Percentiles rank a stretch among this genome's conserved stretches.
These are phyloP conservation scores for Odontophorus gujanensis DNA, from an alignment of 2,113 vertebrate species.

Conservation along the genomic window DNA sequence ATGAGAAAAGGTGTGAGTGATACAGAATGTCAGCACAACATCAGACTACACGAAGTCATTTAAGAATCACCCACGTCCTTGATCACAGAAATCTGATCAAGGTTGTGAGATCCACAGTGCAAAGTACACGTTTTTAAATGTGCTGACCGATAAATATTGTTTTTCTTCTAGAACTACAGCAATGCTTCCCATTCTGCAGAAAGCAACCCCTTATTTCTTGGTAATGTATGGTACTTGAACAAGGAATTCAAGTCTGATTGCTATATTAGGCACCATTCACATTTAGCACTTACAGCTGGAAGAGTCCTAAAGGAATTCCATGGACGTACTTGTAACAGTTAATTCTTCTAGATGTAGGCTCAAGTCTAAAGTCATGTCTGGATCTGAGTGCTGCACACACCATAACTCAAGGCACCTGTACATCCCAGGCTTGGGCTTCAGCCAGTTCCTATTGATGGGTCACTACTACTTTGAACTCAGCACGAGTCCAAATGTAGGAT, in stretches of 20 bases:
- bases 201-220: neutral
- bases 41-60: neutral
- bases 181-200: neutral
- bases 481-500: rapidly evolving
- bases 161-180: neutral
- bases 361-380: neutral
- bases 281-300: neutral
- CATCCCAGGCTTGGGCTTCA: neutral
- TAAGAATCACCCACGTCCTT: neutral
- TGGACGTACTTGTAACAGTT: neutral
- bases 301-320: neutral
- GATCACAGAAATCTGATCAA: neutral
- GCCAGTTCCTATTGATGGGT: neutral
- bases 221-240: neutral
- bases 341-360: neutral
- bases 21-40: neutral
- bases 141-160: neutral
- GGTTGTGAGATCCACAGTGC: neutral
- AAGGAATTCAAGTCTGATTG: neutral
- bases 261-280: rapidly evolving
- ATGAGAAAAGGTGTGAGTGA: neutral
- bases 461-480: neutral
- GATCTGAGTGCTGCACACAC: neutral
- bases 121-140: neutral
- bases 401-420: neutral